Evolutionary conservation across 2,797 vertebrate species (phyloP), one percentile per base, ranked within the genome.

Genomic region (Malurus splendens): DNA sequence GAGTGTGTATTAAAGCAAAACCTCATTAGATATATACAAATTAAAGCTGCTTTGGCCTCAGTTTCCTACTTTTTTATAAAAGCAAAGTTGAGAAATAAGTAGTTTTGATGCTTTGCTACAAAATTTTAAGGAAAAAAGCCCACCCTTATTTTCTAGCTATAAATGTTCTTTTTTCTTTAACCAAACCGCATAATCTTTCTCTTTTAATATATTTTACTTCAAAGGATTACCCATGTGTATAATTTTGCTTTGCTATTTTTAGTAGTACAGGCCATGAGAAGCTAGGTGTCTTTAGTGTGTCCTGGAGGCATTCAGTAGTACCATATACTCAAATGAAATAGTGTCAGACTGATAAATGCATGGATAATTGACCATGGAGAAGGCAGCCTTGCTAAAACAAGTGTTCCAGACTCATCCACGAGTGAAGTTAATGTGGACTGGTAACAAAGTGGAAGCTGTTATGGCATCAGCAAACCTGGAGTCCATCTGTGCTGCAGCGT

Each of bases 201-300:
- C 7, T 52, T 87, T 72, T 3, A 2, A 2, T 14, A 65, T 41
- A 2, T n/a, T 87, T 56, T 51, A 51, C 28, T 93, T 74, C 25
- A 13, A 74, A 62, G 22, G 17, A 33, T 48, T 54, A 81, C 6
- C 18, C 28, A 10, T 54, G 77, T 61, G 7, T 30, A 13, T 19
- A 64, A 42, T 30, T 55, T 82, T 28, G 27, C 12, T 74, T 50
- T 73, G 15, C 62, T 47, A 18, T 44, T 86, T 76, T 54, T 55
- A 41, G 15, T 50, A 24, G 27, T 24, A 45, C 18, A 62, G 60
- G 11, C 32, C 42, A 56, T 0, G 1, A 36, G 54, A 74, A 67
- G 25, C 38, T 38, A 1, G 1, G 5, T 0, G 0, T 50, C 14
- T 13, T 55, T n/a, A 28, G 18, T 4, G 6, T 27, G 25, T 18